Evolutionary conservation across 1,140 invertebrate genomes (phyloP), one percentile per base, ranked within the genome.

Genomic region (Plodia interpunctella): DNA sequence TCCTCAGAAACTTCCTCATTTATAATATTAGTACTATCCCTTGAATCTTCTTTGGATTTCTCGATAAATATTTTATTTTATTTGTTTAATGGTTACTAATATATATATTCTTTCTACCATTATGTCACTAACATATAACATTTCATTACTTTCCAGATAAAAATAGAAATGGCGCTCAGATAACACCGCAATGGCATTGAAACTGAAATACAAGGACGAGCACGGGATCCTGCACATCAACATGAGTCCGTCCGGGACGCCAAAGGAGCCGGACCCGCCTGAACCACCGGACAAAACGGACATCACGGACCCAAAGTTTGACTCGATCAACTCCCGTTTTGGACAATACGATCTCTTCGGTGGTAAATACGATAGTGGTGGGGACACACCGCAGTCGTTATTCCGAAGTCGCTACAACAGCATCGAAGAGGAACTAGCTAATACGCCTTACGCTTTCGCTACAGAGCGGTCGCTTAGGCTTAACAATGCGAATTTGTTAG

Each of bases 371-470:
- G 59, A 65, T 5, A 63, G 67, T 11, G 70, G 73, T 35, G 76
- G 76, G 65, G 78, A 74, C 19, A 65, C 59, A 17, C 62, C 71
- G 5, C 79, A 66, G 8, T 90, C 88, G 20, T 72, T 91, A 6
- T 91, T 90, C 76, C 68, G 88, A 11, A 88, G 83, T 57, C 72
- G 90, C 5, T 87, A 89, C 79, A 90, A 90, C 67, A 90, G 88
- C 59, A 77, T 90, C 0, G 90, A 90, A 62, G 82, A 88, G 57
- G 88, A 90, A 53, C 68, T 90, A 2, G 88, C 90, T 1, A 90
- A 89, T 58, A 90, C 90, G 52, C 90, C 90, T 11, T 91, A 91
- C 68, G 90, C 90, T 32, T 91, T 91, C 79, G 78, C 83, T 0
- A 81, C 72, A 0, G 78, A 79, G 10, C 77, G 78, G 17, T 69